Evolutionary conservation across 2,113 vertebrate genomes (phyloP).

Genomic region (Sinocyclocheilus grahami): DNA sequence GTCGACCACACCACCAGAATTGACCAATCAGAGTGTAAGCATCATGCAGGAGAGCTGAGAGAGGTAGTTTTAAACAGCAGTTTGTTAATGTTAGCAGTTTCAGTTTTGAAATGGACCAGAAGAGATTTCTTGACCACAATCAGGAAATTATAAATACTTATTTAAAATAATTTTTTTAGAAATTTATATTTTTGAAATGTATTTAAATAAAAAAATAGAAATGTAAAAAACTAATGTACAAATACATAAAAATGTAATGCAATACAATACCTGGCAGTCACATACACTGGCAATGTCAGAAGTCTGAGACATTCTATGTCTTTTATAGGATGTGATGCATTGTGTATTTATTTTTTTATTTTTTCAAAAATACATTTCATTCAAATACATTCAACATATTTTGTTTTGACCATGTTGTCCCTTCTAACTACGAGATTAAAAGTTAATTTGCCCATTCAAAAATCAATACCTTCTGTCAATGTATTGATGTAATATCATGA

Average conservation of each 20-base stretch:
- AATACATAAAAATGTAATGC: no score
- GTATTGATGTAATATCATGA: not conserved
- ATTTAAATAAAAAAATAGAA: no score
- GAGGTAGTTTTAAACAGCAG: slow-evolving; percentile 6
- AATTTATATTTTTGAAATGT: no score
- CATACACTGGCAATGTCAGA: not conserved
- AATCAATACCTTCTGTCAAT: not conserved
- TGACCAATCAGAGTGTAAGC: slow-evolving; percentile 56
- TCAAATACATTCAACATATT: not conserved
- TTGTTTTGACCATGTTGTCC: not conserved
- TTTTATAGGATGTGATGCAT: not conserved
- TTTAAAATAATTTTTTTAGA: not conserved
- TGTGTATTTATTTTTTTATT: no score
- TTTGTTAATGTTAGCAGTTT: not conserved
- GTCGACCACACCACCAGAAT: slow-evolving; percentile 70
- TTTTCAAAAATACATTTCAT: not conserved
- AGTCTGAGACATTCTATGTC: not conserved
- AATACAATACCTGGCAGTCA: not conserved
- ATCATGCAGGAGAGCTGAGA: not conserved
- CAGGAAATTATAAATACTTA: not conserved
- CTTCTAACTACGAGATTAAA: not conserved
- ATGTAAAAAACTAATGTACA: not conserved
- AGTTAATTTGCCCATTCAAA: not conserved
- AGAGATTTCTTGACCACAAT: not conserved
- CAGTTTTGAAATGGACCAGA: not conserved